Evolutionary conservation across 2,888 invertebrate genomes (phyloP), one percentile per base, ranked within the genome.

Genomic region (Chouioia cunea): DNA sequence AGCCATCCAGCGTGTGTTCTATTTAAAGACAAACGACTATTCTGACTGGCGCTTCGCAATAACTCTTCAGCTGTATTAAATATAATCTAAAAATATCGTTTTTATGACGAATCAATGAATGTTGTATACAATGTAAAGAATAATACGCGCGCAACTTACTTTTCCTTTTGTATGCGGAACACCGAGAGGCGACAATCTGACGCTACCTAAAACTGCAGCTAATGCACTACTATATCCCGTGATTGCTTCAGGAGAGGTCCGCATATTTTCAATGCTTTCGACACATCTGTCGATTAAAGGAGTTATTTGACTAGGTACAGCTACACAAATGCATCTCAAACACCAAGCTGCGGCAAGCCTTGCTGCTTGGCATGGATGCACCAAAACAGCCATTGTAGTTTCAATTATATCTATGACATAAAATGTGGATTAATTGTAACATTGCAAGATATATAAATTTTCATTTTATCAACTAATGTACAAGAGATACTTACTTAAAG

Each of bases 1-100:
- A 98, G 89, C 99, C 99, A 99, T 36, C 99, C 99, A 46, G 98
- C 97, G 84, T 97, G 97, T 0, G 98, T 97, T 80, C 98, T 90
- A 77, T 97, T 96, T 73, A 97, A 89, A 0, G 98, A 97, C 67
- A 99, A 89, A 62, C 98, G 90, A 84, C 97, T 97, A 86, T 97
- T 99, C 87, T 99, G 98, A 79, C 96, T 96, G 0, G 99, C 99
- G 73, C 97, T 97, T 74, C 98, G 89, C 57, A 99, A 87, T 77
- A 99, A 87, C 83, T 99, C 99, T 87, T 99, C 99, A 0, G 98
- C 99, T 6, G 97, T 95, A 83, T 96, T 96, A 86, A 99, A 99
- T 47, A 99, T 96, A 73, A 91, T 88, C 89, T 90, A 43, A 8
- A 65, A 68, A 3, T 4, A 59, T n/a, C n/a, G n/a, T n/a, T n/a